These are phyloP conservation scores for Drosophila truncata DNA, from an alignment of 1,140 invertebrate genomes.

Conservation along the genomic window DNA sequence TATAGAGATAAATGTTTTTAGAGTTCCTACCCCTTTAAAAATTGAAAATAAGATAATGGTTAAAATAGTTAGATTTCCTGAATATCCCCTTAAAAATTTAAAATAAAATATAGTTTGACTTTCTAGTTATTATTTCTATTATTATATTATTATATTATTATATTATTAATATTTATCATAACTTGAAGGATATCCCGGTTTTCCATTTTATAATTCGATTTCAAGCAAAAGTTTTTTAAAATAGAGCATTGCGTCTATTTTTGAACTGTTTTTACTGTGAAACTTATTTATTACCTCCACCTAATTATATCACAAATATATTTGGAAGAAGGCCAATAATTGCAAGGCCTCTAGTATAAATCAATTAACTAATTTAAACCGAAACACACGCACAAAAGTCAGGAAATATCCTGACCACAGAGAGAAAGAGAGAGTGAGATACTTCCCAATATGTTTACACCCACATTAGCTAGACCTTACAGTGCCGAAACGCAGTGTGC, in stretches of 20 bases:
- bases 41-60: no score
- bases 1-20: no score
- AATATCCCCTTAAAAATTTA: not conserved
- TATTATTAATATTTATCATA: no score
- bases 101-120: not conserved
- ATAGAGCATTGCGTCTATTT: slow-evolving; percentile 24
- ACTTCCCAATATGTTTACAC: not conserved
- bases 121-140: no score
- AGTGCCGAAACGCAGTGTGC: slow-evolving; percentile 17
- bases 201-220: not conserved
- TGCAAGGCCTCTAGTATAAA: slow-evolving; percentile 23
- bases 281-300: slow-evolving; percentile 39
- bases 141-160: not conserved
- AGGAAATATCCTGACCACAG: no score
- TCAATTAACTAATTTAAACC: slow-evolving; percentile 26
- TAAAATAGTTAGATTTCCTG: not conserved
- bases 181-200: no score
- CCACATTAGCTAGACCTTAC: not conserved
- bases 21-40: no score
- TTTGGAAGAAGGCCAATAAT: slow-evolving; percentile 17
- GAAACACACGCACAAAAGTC: not conserved
- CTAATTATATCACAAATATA: slow-evolving; percentile 35
- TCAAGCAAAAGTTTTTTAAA: not conserved
- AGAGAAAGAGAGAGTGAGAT: no score
- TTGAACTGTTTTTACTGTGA: slow-evolving; percentile 8